These are phyloP conservation scores for Dinomys branickii DNA, from an alignment of 2,113 vertebrate species.

Conservation along the genomic window DNA sequence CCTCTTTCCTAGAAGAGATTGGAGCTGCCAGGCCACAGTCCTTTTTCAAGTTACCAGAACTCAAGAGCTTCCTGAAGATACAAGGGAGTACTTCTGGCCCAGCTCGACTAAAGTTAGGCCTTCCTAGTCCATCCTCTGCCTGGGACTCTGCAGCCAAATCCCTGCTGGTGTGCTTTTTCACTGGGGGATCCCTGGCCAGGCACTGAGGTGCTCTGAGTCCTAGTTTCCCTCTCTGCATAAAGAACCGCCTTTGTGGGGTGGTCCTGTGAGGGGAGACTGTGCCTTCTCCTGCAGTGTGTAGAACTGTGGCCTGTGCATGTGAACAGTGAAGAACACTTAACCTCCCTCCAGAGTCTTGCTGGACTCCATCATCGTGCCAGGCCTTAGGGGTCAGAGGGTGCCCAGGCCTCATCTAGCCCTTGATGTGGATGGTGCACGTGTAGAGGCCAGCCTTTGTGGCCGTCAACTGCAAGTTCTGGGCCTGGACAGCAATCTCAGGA, in stretches of 20 bases:
- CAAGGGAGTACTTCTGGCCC: neutral
- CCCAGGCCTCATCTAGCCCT: neutral
- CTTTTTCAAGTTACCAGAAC: too few species aligned
- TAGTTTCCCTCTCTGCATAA: neutral
- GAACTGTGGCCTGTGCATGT: neutral
- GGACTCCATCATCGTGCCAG: neutral
- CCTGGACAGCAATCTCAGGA: neutral
- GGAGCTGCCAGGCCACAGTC: neutral
- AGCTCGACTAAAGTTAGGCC: neutral
- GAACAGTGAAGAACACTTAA: neutral
- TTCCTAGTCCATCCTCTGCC: neutral
- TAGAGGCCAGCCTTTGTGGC: neutral
- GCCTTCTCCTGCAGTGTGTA: neutral
- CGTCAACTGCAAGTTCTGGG: neutral
- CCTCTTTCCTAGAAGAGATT: neutral
- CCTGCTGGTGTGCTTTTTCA: fast-evolving
- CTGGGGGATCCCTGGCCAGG: fast-evolving
- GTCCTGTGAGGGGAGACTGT: neutral
- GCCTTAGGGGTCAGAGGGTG: neutral
- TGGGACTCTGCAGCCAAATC: neutral
- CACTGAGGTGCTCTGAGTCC: neutral
- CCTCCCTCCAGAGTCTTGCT: neutral
- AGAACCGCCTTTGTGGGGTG: neutral
- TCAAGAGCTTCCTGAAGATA: neutral
- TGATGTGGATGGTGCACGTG: neutral